Evolutionary conservation across 2,797 vertebrate species (phyloP).

Genomic region (Rallus crepitans): DNA sequence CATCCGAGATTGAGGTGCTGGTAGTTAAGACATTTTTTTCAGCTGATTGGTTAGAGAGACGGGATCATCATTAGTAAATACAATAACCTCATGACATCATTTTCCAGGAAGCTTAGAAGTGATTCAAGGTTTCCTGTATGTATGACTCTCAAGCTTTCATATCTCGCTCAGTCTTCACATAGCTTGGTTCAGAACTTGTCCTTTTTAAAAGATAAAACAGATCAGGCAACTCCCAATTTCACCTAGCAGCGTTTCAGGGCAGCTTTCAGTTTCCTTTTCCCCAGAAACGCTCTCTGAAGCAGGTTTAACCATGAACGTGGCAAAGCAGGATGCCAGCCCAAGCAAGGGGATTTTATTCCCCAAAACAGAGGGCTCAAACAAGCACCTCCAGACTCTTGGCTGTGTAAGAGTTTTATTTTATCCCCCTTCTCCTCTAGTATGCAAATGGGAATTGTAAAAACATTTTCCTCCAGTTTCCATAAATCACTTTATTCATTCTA

Average conservation of each 20-base stretch:
- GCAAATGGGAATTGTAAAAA: neutral
- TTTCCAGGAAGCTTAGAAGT: conserved; percentile 62
- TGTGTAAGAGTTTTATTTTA: neutral
- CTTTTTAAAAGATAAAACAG: conserved; percentile 6
- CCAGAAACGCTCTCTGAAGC: neutral
- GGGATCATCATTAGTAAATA: neutral
- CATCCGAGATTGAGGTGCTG: neutral
- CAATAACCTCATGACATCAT: neutral
- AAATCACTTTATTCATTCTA: neutral
- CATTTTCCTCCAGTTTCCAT: neutral
- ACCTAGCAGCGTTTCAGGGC: neutral
- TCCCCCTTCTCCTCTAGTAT: neutral
- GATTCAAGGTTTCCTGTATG: conserved; percentile 59
- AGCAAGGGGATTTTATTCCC: neutral
- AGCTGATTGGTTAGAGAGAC: neutral
- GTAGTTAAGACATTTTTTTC: neutral
- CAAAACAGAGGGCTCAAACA: neutral
- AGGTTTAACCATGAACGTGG: neutral
- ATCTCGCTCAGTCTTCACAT: neutral
- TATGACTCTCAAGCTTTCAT: neutral
- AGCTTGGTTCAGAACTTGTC: neutral
- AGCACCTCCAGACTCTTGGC: neutral
- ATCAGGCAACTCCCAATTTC: conserved; percentile 5
- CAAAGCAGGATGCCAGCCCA: neutral
- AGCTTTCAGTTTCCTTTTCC: conserved; percentile 20